Evolutionary conservation across 2,888 invertebrate genomes (phyloP), one percentile per base, ranked within the genome.

Genomic region (Phyto melanocephala): DNA sequence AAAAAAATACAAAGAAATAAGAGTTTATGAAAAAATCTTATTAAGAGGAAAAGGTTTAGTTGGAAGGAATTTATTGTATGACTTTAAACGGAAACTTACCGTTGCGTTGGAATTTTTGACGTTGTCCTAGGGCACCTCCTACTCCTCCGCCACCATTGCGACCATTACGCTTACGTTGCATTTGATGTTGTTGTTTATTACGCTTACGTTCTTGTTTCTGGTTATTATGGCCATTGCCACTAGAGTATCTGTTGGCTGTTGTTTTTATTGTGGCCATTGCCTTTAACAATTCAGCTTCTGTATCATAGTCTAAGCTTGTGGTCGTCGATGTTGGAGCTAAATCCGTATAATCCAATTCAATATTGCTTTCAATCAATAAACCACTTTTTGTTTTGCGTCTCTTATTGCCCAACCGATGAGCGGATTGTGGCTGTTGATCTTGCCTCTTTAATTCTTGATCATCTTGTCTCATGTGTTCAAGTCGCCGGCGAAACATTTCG

Each of bases 361-460:
- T 86, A 81, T 89, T 89, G 88, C 89, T 88, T 88, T 89, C 88
- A 81, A 89, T 89, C 81, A 88, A 84, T 24, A 88, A 87, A 83
- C 89, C 88, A 88, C 89, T 89, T 87, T 89, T 89, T 85, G 89
- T 89, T 89, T 89, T 89, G 82, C 86, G 88, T 35, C 88, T 86
- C 22, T 67, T 79, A 24, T 37, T 79, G 58, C 42, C 35, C 40
- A 68, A 15, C 1, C 20, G 58, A 10, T 20, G 28, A n/a, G 35
- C 22, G n/a, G 17, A 17, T 33, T 10, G 71, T 24, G 54, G 40
- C 35, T 47, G 77, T 7, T 20, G 33, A 40, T 50, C 58, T 33
- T 58, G 76, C 50, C 56, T 67, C 45, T 47, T 56, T 13, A 47
- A 58, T 52, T 77, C 63, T 67, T 80, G 80, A 47, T 77, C 81